Evolutionary conservation across 2,797 vertebrate genomes (phyloP), one percentile per base, ranked within the genome.

Genomic region (Austrolebias charrua): DNA sequence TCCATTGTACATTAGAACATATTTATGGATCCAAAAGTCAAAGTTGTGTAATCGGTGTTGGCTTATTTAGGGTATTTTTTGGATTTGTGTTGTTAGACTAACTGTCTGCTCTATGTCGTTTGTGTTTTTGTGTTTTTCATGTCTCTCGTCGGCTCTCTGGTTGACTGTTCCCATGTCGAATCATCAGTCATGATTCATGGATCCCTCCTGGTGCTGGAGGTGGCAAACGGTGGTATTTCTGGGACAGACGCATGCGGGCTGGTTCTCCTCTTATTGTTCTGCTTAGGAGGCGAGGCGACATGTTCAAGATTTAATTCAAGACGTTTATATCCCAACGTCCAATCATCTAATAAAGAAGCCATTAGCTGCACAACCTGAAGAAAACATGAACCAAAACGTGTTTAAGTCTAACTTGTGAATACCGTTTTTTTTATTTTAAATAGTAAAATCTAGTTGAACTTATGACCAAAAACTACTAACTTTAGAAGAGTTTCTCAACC

Each of bases 181-280:
- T 60, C 51, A 44, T 51, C 48, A 64, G 67, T 75, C 50, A 50
- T 76, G 84, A 90, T 80, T 80, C 73, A 82, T 55, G 54, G 65
- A 43, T 57, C 40, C 33, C 29, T 55, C 47, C 10, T 7, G 11
- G 58, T 47, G 2, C 12, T 15, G 47, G 49, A 74, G 67, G 60
- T 48, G 54, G 64, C 83, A 63, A 86, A 81, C 78, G 65, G 58
- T 63, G 50, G 77, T 69, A 74, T 75, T 81, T 77, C 69, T 79
- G 53, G 64, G 55, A 64, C 38, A 14, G 63, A 69, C 79, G 53
- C 63, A 52, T 42, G 55, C 71, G 67, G 63, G 73, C 73, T 35
- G 6, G 0, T 49, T 49, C 44, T 33, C 58, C 69, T 80, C 75
- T 83, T 89, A 72, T 82, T 77, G 73, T 75, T 83, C 74, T 73